Conservation (phyloP, 2,888 invertebrate genomes). For the Catocala nupta region DNA sequence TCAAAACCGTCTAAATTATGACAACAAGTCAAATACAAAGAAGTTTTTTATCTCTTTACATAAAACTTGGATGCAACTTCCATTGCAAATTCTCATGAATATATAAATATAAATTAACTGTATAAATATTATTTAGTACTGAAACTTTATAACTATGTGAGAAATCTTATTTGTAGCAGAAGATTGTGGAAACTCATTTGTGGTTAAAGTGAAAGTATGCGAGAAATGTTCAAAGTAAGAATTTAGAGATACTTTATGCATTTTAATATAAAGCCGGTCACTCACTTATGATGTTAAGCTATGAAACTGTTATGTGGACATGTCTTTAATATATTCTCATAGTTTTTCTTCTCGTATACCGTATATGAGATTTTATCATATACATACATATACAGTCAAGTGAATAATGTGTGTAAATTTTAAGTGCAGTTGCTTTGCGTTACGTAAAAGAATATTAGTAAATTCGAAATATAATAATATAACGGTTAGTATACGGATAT, state of each 20-base stretch:
- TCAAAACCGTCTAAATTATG: too few species aligned
- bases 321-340: too few species aligned
- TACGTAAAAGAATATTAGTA: too few species aligned
- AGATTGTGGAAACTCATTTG: conserved; percentile 10
- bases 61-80: neutral
- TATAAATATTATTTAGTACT: conserved; percentile 13
- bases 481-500: too few species aligned
- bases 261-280: neutral
- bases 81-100: neutral
- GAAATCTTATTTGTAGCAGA: conserved; percentile 24
- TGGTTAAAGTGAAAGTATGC: conserved; percentile 5
- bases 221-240: neutral
- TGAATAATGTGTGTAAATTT: too few species aligned
- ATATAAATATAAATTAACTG: neutral
- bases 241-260: neutral
- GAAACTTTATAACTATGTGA: conserved; percentile 4
- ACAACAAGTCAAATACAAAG: neutral
- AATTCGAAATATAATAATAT: too few species aligned
- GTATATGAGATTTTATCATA: too few species aligned
- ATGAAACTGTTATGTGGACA: too few species aligned
- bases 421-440: too few species aligned
- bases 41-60: neutral
- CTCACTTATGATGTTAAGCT: neutral
- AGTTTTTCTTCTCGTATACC: too few species aligned
- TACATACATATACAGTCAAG: too few species aligned